These are phyloP conservation scores for Ochotona curzoniae DNA, from an alignment of 2,113 vertebrate genomes.

Conservation along the genomic window DNA sequence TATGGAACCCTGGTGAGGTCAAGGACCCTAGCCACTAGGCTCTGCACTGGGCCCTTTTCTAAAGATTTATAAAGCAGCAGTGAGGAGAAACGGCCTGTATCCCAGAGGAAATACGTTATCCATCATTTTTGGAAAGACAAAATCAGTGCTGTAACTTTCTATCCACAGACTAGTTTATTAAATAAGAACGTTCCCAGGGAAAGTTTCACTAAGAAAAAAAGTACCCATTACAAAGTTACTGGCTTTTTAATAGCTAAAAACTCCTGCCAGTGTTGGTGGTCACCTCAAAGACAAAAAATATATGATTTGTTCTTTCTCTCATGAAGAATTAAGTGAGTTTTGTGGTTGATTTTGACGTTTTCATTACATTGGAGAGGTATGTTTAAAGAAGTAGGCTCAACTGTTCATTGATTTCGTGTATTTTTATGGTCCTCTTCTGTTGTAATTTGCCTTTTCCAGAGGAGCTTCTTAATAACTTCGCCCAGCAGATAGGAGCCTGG, in stretches of 20 bases:
- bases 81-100: not conserved
- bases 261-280: not conserved
- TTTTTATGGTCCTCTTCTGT: conserved; percentile 67
- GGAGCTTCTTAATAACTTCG: conserved; percentile 99
- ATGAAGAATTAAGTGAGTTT: conserved; percentile 28
- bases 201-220: not conserved
- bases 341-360: conserved; percentile 19
- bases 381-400: not conserved
- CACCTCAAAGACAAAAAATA: not conserved
- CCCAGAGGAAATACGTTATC: not conserved
- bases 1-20: too few relatives aligned
- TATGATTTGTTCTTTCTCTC: not conserved
- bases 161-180: not conserved
- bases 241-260: not conserved
- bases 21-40: too few relatives aligned
- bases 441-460: conserved; percentile 88
- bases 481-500: conserved; percentile 98
- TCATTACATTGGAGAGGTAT: not conserved
- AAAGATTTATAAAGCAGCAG: not conserved
- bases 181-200: conserved; percentile 27
- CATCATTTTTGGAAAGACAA: not conserved
- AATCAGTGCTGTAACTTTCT: not conserved
- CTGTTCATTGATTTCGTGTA: conserved; percentile 41
- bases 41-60: not conserved
- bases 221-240: not conserved